A percentile compares a stretch with the other conserved stretches of the same genome.
phyloP scores from a whole-genome alignment of 2,797 vertebrate genomes.

The Melopsittacus undulatus region DNA sequence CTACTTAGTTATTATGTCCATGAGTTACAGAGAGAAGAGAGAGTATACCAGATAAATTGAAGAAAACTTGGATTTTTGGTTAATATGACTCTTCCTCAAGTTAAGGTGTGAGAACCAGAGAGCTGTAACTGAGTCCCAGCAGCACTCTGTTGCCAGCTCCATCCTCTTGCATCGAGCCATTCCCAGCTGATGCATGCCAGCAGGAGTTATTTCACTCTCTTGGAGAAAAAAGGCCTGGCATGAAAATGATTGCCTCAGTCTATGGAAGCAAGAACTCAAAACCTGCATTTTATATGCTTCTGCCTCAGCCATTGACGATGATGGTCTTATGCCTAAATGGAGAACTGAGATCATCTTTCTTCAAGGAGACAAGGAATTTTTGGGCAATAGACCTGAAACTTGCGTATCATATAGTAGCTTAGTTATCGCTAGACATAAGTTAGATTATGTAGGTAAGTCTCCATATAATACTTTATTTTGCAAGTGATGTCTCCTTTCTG shows the following conservation, averaged over 20 bases:
- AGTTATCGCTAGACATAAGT: neutral
- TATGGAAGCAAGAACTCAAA: neutral
- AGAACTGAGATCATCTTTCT: slow-evolving; percentile 8
- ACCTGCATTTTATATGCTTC: neutral
- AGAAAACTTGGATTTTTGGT: neutral
- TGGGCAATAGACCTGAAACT: neutral
- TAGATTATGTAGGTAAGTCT: neutral
- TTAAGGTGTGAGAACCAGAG: neutral
- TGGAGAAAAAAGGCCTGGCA: neutral
- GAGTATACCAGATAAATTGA: neutral
- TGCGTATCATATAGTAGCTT: neutral
- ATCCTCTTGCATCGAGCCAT: neutral
- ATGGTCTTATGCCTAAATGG: neutral
- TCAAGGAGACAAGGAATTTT: neutral
- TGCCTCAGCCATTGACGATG: neutral
- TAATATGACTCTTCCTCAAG: neutral
- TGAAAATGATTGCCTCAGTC: neutral
- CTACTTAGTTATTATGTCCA: neutral
- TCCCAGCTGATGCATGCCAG: neutral
- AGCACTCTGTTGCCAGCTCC: neutral
- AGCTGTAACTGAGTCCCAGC: neutral
- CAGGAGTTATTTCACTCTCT: slow-evolving; percentile 7
- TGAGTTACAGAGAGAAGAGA: neutral
- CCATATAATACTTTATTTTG: neutral
- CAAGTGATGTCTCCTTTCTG: neutral